Percentiles rank a stretch among this genome's conserved stretches.
phyloP scores from a whole-genome alignment of 2,888 invertebrate species.

The Willowsia nigromaculata region DNA sequence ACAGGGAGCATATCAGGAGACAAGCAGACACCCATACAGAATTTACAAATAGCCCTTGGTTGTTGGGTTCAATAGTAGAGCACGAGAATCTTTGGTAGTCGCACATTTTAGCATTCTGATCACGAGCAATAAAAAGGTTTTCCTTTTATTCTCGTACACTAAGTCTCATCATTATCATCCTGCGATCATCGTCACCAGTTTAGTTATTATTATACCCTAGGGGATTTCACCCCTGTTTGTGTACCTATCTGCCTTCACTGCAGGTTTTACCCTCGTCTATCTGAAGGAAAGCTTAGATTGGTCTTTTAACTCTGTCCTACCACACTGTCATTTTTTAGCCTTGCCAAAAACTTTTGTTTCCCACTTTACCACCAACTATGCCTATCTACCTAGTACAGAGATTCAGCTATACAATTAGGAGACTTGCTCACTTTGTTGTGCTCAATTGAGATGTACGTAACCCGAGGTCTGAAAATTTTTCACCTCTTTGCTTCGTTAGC shows the following conservation, averaged over 20 bases:
- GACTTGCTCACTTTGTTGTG: background rate
- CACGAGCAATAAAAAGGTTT: constrained; percentile 44
- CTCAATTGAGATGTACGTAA: background rate
- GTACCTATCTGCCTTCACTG: background rate
- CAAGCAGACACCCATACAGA: background rate
- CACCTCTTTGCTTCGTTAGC: background rate
- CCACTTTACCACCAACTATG: background rate
- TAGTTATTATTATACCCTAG: constrained; percentile 41
- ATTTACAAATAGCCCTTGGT: background rate
- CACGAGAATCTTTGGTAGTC: no score
- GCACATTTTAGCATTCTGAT: constrained; percentile 19
- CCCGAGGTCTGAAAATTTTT: background rate
- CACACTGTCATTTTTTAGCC: background rate
- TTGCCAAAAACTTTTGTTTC: background rate
- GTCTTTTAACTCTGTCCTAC: constrained; percentile 17
- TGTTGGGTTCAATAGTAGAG: background rate
- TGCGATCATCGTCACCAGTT: background rate
- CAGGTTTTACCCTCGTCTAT: no score
- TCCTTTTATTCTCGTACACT: background rate
- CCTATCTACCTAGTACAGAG: background rate
- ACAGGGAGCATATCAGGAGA: background rate
- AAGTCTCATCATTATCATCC: background rate
- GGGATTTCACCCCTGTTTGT: background rate
- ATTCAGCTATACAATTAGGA: background rate
- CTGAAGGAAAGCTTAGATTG: background rate